These are phyloP conservation scores for Bucco capensis DNA, from an alignment of 2,113 vertebrate species.

Conservation along the genomic window DNA sequence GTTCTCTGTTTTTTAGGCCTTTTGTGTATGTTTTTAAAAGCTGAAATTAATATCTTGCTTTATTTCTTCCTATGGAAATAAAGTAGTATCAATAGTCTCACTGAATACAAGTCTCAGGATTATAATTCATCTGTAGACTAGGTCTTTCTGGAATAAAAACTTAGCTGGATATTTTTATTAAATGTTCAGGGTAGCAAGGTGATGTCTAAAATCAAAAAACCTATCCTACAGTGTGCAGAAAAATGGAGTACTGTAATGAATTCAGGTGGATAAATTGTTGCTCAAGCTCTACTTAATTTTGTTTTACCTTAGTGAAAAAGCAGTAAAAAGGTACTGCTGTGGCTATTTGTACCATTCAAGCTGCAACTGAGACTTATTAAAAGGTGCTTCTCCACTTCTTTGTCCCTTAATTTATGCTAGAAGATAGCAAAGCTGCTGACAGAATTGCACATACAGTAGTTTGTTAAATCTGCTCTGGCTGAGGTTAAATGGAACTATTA, in stretches of 20 bases:
- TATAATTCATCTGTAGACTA: background rate
- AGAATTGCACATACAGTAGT: accelerated
- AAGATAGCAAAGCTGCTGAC: background rate
- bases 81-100: background rate
- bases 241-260: background rate
- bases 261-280: background rate
- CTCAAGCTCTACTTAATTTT: background rate
- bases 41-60: background rate
- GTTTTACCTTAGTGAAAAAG: background rate
- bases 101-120: background rate
- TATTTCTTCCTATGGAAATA: background rate
- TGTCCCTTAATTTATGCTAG: background rate
- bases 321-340: background rate
- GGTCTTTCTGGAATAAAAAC: background rate
- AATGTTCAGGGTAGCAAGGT: background rate
- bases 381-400: background rate
- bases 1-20: background rate
- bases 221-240: background rate
- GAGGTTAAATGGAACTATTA: background rate
- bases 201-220: background rate
- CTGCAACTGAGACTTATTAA: background rate
- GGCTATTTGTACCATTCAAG: background rate
- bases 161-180: background rate
- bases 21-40: background rate
- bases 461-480: background rate